phyloP scores from a whole-genome alignment of 2,888 invertebrate species.

The Drosophila mimica region DNA sequence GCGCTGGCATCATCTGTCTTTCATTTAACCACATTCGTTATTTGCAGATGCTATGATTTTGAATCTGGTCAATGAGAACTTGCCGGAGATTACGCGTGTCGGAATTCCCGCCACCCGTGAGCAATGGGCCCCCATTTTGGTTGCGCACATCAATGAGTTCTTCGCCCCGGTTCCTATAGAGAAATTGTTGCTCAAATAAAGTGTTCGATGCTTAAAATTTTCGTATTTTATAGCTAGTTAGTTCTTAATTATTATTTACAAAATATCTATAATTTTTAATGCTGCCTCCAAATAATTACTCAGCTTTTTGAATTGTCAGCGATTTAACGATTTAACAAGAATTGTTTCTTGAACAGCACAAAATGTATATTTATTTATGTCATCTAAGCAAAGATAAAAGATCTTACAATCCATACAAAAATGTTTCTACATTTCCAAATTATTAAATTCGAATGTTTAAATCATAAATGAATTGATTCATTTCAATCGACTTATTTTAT shows the following conservation, averaged over 20 bases:
- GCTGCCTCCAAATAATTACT: slow-evolving; percentile 73
- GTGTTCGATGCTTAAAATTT: slow-evolving; percentile 23
- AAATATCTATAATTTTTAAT: slow-evolving; percentile 55
- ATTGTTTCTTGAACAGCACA: slow-evolving; percentile 24
- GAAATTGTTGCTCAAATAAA: slow-evolving; percentile 77
- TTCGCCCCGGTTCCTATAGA: slow-evolving; percentile 84
- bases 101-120: slow-evolving; percentile 85
- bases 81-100: slow-evolving; percentile 86
- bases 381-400: slow-evolving; percentile 27
- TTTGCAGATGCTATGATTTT: slow-evolving; percentile 82
- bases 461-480: slow-evolving; percentile 7
- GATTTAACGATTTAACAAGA: slow-evolving; percentile 23
- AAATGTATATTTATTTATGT: slow-evolving; percentile 72
- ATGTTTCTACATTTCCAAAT: slow-evolving; percentile 51
- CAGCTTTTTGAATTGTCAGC: slow-evolving; percentile 32
- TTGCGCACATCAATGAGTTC: slow-evolving; percentile 82
- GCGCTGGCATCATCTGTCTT: accelerated
- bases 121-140: slow-evolving; percentile 84
- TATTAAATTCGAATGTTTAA: slow-evolving; percentile 35
- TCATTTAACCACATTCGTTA: background rate
- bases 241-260: slow-evolving; percentile 59
- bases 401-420: slow-evolving; percentile 10
- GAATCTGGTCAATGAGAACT: slow-evolving; percentile 86
- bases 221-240: slow-evolving; percentile 59
- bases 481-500: background rate